Base-by-base conservation (phyloP, 2,888 invertebrate species). In the Calameuta pallipes region DNA sequence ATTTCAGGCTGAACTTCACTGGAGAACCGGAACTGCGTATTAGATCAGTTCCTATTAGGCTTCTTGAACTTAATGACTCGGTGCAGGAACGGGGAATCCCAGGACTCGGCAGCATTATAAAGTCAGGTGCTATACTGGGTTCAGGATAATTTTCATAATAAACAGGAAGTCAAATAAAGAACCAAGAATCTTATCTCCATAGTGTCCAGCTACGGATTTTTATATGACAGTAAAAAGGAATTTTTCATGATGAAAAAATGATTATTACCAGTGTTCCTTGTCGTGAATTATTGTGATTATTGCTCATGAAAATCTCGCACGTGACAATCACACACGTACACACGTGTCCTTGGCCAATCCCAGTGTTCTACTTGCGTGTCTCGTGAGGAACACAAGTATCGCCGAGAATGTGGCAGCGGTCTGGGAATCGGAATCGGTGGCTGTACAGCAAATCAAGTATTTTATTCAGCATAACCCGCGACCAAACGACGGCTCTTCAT, bases 401-500 rank as follows among this genome's bases (percentile, higher is more conserved):
- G n/a, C 11, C 35, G 56, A 76, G 81, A 81, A 80, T 80, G 75
- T 78, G 75, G 77, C 75, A 79, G 74, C 75, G 41, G 70, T 69
- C 75, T 56, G 78, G 78, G 76, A 73, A 78, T 73, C 75, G 73
- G 71, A 77, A 79, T 80, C 78, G 78, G 81, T 73, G n/a, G 71
- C 76, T 41, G 82, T 87, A 84, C 85, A 87, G 86, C 88, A 88
- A 89, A 89, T 89, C 89, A 89, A 84, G 85, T 84, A 88, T 89
- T 89, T 89, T 89, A 89, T 89, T 89, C 86, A 83, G 84, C 87
- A 84, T 86, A 87, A 87, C 84, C 37, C 70, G 76, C 69, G 71
- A 82, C 83, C 84, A 81, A 87, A 87, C 87, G 87, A 89, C 89
- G 87, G 88, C 85, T 88, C 88, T 89, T 89, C 89, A 89, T 88